These are phyloP conservation scores for Dinoponera quadriceps DNA, from an alignment of 1,140 invertebrate species.

Conservation along the genomic window DNA sequence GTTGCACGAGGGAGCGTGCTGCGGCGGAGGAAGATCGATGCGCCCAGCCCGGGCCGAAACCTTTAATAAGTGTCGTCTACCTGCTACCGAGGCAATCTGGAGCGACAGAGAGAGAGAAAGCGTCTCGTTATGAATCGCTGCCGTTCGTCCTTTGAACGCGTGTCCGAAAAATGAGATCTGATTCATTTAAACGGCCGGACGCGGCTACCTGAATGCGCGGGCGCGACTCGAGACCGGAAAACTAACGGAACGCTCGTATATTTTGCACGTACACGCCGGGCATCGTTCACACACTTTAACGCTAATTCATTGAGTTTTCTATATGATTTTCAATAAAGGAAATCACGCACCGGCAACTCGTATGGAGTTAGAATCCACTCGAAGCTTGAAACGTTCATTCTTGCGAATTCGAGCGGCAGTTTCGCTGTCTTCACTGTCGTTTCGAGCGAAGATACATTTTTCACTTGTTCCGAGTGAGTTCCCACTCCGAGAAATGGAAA, in stretches of 20 bases:
- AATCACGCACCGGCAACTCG: too few species aligned
- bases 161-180: conserved; percentile 72
- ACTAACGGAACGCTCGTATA: not conserved
- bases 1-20: not conserved
- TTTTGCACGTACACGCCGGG: not conserved
- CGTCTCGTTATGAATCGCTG: conserved; percentile 77
- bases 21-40: conserved; percentile 74
- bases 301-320: too few species aligned
- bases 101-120: not conserved
- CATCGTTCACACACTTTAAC: not conserved
- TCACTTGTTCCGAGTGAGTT: too few species aligned
- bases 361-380: too few species aligned
- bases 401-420: too few species aligned
- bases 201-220: not conserved
- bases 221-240: not conserved
- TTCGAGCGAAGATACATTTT: too few species aligned
- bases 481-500: too few species aligned
- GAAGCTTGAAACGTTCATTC: too few species aligned
- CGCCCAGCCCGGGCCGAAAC: conserved; percentile 57
- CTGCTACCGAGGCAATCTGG: conserved; percentile 69
- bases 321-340: too few species aligned
- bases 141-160: conserved; percentile 58
- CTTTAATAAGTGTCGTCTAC: conserved; percentile 78
- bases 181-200: conserved; percentile 46
- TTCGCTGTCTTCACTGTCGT: too few species aligned